A percentile compares a stretch with the other conserved stretches of the same genome.
Evolutionary conservation across 2,797 vertebrate species (phyloP).

Genomic region (Melanotaenia trifasciata): DNA sequence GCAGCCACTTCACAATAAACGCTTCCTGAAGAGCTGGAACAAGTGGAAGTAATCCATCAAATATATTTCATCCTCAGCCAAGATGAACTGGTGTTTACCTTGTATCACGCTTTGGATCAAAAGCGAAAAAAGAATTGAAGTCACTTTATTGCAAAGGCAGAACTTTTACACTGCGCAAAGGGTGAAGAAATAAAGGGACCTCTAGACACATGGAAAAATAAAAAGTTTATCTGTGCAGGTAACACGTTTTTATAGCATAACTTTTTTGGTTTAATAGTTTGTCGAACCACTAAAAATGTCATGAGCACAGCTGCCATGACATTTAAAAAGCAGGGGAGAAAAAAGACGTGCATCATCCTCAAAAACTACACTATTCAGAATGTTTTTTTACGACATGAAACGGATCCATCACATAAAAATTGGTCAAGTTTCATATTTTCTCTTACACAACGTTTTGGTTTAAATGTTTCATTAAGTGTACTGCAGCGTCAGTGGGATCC

Average conservation of each 20-base stretch:
- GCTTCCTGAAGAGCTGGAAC: slow-evolving; percentile 61
- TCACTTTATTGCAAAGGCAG: slow-evolving; percentile 12
- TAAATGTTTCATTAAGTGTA: slow-evolving; percentile 10
- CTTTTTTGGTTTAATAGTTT: not conserved
- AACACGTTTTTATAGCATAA: not conserved
- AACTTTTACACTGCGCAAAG: not conserved
- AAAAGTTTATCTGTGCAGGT: not conserved
- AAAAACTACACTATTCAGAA: not conserved
- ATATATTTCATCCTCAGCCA: slow-evolving; percentile 30
- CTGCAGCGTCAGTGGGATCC: slow-evolving; percentile 36
- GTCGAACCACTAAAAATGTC: not conserved
- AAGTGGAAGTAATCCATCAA: slow-evolving; percentile 72
- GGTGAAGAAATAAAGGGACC: slow-evolving; percentile 9
- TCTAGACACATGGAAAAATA: not conserved
- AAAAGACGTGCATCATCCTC: not conserved
- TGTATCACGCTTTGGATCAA: slow-evolving; percentile 9
- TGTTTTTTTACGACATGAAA: not conserved
- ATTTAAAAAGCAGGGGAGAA: slow-evolving; percentile 1
- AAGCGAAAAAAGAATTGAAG: slow-evolving; percentile 2
- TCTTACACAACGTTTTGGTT: not conserved
- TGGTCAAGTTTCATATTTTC: slow-evolving; percentile 12
- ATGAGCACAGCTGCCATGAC: not conserved
- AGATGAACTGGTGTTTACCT: slow-evolving; percentile 9
- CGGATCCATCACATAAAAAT: not conserved
- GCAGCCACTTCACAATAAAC: slow-evolving; percentile 63